Base-by-base conservation (phyloP, 2,797 vertebrate genomes). In the Alfaro cultratus region DNA sequence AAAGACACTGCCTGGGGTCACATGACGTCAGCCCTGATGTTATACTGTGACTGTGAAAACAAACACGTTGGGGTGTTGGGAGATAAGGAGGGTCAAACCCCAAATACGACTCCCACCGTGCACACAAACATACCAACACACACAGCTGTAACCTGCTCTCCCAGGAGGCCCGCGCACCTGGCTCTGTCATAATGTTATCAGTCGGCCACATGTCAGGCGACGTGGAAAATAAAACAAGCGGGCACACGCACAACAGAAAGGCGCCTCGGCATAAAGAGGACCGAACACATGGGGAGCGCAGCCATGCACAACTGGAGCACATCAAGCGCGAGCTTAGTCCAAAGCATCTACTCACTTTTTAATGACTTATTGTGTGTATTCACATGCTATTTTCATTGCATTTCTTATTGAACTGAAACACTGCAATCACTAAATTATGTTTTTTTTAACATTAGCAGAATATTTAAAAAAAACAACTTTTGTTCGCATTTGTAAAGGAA, bases 131-230 rank as follows among this genome's bases (percentile, higher is more conserved):
- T 71, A 46, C 41, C 76, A 77, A 31, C 73, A 47, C 78, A 57
- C 43, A 7, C 60, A 64, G 16, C 23, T 62, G 11, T 46, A 53
- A 72, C 77, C 76, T 68, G 34, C 34, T 6, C 79, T 83, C 86
- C 74, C 67, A 89, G 94, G 94, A 94, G 94, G 91, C 90, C 89
- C 89, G 90, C 39, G 76, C 93, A 95, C 92, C 93, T 94, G 93
- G 91, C 74, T 57, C 88, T 83, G 81, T 89, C 90, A 86, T 85
- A 91, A 91, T 79, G 87, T 90, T 92, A 93, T 94, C 94, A 92
- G 93, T 90, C 84, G 86, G 87, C 84, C 83, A 11, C 92, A 91
- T 78, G 78, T 90, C 83, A 88, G 85, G 84, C 90, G 83, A 86
- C 90, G 83, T 70, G 91, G 92, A 91, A 94, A 93, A 87, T 79